Percentiles rank a stretch among this genome's conserved stretches.
Conservation (phyloP, 2,888 invertebrate genomes). For the Chorisops tibialis region DNA sequence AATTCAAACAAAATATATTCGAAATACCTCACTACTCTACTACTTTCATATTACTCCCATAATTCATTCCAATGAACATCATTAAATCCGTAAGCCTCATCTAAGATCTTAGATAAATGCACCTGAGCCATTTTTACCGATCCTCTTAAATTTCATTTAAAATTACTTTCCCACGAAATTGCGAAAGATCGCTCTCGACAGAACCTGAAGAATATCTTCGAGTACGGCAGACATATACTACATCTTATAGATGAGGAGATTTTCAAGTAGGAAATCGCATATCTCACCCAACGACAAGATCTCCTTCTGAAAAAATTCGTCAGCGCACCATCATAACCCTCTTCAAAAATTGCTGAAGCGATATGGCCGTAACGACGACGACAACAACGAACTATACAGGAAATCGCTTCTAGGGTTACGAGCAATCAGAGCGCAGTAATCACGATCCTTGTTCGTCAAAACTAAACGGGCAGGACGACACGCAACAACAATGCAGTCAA, state of each 20-base stretch:
- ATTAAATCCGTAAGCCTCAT: too few species aligned
- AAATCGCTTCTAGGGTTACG: constrained; percentile 33
- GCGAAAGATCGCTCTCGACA: neutral
- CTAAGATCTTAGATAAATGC: neutral
- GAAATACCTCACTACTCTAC: too few species aligned
- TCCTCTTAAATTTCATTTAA: neutral
- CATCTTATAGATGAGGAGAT: neutral
- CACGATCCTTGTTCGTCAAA: constrained; percentile 16
- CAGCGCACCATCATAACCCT: constrained; percentile 12
- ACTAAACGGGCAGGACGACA: constrained; percentile 18
- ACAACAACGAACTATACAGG: constrained; percentile 28
- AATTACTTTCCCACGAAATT: constrained; percentile 20
- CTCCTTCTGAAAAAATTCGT: neutral
- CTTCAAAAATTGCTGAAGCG: constrained; percentile 15
- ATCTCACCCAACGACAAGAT: constrained; percentile 1
- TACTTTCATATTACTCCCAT: too few species aligned
- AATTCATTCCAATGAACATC: too few species aligned
- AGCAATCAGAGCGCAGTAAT: constrained; percentile 27
- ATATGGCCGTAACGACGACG: constrained; percentile 22
- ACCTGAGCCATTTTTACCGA: constrained; percentile 3
- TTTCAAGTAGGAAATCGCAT: constrained; percentile 25
- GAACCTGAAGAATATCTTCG: too few species aligned
- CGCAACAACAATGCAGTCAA: constrained; percentile 26
- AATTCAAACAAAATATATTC: too few species aligned
- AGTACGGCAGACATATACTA: too few species aligned